These are phyloP conservation scores for Syrrhaptes paradoxus DNA, from an alignment of 2,113 vertebrate genomes.

Conservation along the genomic window DNA sequence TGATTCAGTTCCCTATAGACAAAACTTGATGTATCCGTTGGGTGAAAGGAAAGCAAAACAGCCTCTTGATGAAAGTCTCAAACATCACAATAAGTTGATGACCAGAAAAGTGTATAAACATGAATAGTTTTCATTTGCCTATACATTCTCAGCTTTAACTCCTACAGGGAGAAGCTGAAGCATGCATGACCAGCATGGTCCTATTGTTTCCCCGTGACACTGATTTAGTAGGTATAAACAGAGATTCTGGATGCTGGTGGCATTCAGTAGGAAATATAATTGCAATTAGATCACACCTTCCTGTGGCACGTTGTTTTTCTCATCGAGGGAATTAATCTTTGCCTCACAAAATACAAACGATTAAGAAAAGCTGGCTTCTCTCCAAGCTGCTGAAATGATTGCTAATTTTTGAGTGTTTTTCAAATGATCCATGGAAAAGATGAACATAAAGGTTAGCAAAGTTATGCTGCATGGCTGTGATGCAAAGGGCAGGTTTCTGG, in stretches of 20 bases:
- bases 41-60: neutral
- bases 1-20: neutral
- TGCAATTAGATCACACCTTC: neutral
- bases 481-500: slow-evolving; percentile 59
- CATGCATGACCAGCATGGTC: too few relatives aligned
- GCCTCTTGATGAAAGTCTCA: neutral
- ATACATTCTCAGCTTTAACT: neutral
- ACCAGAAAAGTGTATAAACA: neutral
- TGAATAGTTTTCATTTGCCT: neutral
- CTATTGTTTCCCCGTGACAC: neutral
- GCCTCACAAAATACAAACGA: neutral
- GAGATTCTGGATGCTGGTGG: neutral
- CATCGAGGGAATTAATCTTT: slow-evolving; percentile 28
- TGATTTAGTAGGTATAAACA: neutral
- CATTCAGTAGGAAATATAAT: neutral
- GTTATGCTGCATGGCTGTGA: neutral
- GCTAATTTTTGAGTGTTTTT: slow-evolving; percentile 38
- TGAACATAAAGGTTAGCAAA: slow-evolving; percentile 52
- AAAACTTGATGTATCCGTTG: neutral
- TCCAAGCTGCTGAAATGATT: neutral
- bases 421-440: slow-evolving; percentile 42
- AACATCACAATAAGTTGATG: neutral
- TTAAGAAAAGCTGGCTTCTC: neutral
- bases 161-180: neutral
- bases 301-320: neutral